phyloP scores from a whole-genome alignment of 2,113 vertebrate genomes.

The Cepphus grylle region DNA sequence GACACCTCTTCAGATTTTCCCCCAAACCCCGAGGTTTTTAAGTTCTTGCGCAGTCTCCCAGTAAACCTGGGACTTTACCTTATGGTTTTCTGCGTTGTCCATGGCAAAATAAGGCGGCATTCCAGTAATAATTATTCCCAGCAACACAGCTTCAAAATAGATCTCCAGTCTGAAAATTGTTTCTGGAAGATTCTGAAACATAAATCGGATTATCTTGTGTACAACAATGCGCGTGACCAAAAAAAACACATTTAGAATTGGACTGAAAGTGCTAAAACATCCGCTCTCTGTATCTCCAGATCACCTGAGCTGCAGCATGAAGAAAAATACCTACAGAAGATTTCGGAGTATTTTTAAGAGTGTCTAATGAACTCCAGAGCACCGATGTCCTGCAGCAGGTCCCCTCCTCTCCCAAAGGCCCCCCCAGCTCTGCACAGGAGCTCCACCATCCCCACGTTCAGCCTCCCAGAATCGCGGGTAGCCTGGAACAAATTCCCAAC shows the following conservation, averaged over 20 bases:
- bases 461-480: accelerated
- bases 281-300: background rate
- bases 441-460: background rate
- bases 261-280: background rate
- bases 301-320: background rate
- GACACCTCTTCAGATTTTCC: accelerated
- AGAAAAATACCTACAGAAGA: background rate
- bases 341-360: background rate
- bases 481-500: background rate
- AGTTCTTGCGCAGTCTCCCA: background rate
- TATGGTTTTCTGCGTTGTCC: constrained; percentile 93
- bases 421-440: background rate
- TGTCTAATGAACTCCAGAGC: background rate
- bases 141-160: constrained; percentile 83
- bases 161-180: constrained; percentile 74
- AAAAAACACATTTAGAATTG: accelerated
- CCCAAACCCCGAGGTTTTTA: background rate
- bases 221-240: accelerated
- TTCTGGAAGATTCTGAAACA: constrained; percentile 75
- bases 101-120: constrained; percentile 96
- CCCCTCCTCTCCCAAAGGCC: background rate
- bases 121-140: constrained; percentile 89
- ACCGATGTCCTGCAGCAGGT: background rate
- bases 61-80: constrained; percentile 71
- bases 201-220: background rate